Evolutionary conservation across 2,113 vertebrate species (phyloP).

Genomic region (Calidris pugnax): DNA sequence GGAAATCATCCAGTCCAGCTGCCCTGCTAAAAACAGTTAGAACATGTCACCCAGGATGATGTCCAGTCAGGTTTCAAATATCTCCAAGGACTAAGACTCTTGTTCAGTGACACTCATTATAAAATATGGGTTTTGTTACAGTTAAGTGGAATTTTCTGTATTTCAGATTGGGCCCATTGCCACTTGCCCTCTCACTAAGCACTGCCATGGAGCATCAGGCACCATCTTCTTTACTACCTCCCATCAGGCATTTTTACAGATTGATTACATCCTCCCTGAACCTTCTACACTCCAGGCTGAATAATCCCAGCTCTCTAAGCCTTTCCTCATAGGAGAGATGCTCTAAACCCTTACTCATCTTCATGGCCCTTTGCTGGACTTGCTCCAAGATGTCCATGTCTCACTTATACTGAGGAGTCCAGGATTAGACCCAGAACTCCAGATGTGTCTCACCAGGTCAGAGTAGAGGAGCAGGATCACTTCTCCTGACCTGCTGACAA

Average conservation of each 20-base stretch:
- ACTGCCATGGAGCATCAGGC: background rate
- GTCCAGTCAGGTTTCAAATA: background rate
- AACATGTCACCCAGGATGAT: background rate
- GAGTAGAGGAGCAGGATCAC: background rate
- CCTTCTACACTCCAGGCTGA: background rate
- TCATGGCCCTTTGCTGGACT: background rate
- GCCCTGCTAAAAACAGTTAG: background rate
- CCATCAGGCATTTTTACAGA: background rate
- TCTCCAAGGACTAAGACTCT: background rate
- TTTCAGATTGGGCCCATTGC: background rate
- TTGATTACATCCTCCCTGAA: background rate
- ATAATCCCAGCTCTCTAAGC: background rate
- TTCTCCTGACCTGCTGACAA: background rate
- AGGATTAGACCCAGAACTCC: background rate
- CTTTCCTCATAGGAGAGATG: background rate
- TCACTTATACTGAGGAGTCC: background rate
- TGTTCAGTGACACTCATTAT: background rate
- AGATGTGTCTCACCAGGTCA: background rate
- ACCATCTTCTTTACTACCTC: background rate
- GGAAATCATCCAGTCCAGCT: background rate
- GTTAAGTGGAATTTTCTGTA: background rate
- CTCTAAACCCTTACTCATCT: background rate
- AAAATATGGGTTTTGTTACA: rapidly evolving
- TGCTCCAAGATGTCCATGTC: background rate
- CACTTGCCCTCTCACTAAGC: background rate